Evolutionary conservation across 1,140 invertebrate genomes (phyloP).

Genomic region (Idris sp.): DNA sequence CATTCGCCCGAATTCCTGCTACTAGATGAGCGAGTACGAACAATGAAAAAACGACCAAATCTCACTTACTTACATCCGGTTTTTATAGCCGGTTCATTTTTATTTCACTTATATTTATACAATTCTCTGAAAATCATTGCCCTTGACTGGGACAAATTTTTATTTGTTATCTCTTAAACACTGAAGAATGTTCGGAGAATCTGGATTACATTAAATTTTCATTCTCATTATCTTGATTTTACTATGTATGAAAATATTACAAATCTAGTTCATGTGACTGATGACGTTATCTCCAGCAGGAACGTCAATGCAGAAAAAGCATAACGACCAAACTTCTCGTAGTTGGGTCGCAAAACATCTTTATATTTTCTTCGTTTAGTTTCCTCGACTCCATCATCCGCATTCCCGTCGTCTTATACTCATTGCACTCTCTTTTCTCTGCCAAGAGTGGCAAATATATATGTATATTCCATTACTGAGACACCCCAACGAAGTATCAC

Average conservation of each 20-base stretch:
- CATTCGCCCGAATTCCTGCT: slow-evolving; percentile 64
- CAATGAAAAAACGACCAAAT: slow-evolving; percentile 62
- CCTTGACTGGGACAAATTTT: too few relatives aligned
- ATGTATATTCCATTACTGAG: slow-evolving; percentile 61
- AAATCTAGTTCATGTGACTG: too few relatives aligned
- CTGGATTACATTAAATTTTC: too few relatives aligned
- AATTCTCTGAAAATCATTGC: slow-evolving; percentile 1
- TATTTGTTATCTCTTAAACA: too few relatives aligned
- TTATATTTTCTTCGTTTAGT: slow-evolving; percentile 65
- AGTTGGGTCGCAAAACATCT: slow-evolving; percentile 29
- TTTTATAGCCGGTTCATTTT: slow-evolving; percentile 56
- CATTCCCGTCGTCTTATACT: slow-evolving; percentile 24
- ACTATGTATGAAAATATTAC: too few relatives aligned
- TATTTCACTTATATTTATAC: slow-evolving; percentile 46
- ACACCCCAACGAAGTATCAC: slow-evolving; percentile 53
- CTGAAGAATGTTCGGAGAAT: too few relatives aligned
- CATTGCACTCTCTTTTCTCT: slow-evolving; percentile 26
- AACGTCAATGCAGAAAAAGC: slow-evolving; percentile 9
- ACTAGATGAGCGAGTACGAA: slow-evolving; percentile 55
- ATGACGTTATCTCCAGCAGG: too few relatives aligned
- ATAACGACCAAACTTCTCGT: slow-evolving; percentile 19
- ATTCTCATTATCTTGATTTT: too few relatives aligned
- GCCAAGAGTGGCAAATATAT: slow-evolving; percentile 45
- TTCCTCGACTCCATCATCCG: slow-evolving; percentile 8
- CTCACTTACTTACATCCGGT: slow-evolving; percentile 58